These are phyloP conservation scores for Chorisops tibialis DNA, from an alignment of 2,888 invertebrate genomes.

Conservation along the genomic window DNA sequence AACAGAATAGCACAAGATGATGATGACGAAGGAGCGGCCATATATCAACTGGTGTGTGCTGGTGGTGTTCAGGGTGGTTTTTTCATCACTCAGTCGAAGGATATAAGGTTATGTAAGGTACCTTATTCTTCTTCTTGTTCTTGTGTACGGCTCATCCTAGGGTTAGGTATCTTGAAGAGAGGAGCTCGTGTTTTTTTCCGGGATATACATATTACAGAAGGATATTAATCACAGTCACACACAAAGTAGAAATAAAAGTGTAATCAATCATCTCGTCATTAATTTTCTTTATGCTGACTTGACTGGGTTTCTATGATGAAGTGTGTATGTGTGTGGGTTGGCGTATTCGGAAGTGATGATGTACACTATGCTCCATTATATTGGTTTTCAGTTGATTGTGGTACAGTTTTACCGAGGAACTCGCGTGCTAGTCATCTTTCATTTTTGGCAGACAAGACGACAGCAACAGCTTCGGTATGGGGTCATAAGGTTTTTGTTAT, in stretches of 20 bases:
- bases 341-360: conserved; percentile 23
- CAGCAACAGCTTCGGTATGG: conserved; percentile 20
- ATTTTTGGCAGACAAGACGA: conserved; percentile 20
- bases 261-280: conserved; percentile 26
- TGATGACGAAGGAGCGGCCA: conserved; percentile 22
- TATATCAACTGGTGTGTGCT: conserved; percentile 24
- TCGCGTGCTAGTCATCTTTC: conserved; percentile 15
- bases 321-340: conserved; percentile 2
- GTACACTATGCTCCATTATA: conserved; percentile 16
- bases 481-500: background rate
- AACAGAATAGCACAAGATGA: conserved; percentile 18
- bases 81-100: no score
- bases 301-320: conserved; percentile 7
- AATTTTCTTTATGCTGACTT: conserved; percentile 26
- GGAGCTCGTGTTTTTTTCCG: background rate
- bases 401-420: background rate
- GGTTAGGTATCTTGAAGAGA: no score
- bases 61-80: no score
- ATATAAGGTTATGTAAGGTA: no score
- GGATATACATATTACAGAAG: conserved; percentile 19
- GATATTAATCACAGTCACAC: conserved; percentile 26
- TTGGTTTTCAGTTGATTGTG: conserved; percentile 8
- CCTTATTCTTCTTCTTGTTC: no score
- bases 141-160: no score
- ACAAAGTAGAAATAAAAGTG: conserved; percentile 4